Base-by-base conservation (phyloP, 2,888 invertebrate genomes). In the Petrolisthes manimaculis region DNA sequence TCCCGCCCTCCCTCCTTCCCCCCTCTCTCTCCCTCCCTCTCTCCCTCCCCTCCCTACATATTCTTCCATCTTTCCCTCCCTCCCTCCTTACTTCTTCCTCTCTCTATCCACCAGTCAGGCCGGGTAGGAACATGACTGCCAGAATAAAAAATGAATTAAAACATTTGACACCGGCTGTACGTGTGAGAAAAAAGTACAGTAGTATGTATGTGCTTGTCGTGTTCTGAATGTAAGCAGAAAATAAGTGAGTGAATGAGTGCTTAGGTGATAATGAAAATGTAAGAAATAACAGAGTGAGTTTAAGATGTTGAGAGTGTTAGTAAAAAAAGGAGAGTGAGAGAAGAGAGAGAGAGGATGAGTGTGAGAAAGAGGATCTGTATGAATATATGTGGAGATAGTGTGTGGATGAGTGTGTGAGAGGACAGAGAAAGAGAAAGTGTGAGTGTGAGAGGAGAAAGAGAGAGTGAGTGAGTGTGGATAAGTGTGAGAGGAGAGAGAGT, bases 391-490 rank as follows among this genome's bases (percentile, higher is more conserved):
- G 56, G 14, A 51, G 67, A 37, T 14, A 21, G 67, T 51, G 67
- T 14, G 67, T 24, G 51, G 24, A 12, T 14, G 37, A 18, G 61
- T 21, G 21, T 14, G 82, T n/a, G 82, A n/a, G 82, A 61, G 82
- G 82, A 61, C 67, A 61, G 82, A 82, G 82, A 82, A 67, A 61
- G 82, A 82, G 82, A 87, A 89, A 86, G 56, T 84, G 86, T 71
- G 86, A 80, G 85, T 79, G 12, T 5, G 51, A 78, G 12, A 37
- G 12, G 4, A 4, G 51, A 78, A 8, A 14, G 78, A 9, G 51
- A 78, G 53, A 78, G 8, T 12, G 53, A 12, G 4, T 8, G 78
- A 94, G 92, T 92, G 94, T 92, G 92, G 94, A 53, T 82, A 71
- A 14, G 78, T 9, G 78, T 54, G 12, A 75, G 24, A 75, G 18